These are phyloP conservation scores for Agrochola lychnidis DNA, from an alignment of 2,888 invertebrate species.

Conservation along the genomic window DNA sequence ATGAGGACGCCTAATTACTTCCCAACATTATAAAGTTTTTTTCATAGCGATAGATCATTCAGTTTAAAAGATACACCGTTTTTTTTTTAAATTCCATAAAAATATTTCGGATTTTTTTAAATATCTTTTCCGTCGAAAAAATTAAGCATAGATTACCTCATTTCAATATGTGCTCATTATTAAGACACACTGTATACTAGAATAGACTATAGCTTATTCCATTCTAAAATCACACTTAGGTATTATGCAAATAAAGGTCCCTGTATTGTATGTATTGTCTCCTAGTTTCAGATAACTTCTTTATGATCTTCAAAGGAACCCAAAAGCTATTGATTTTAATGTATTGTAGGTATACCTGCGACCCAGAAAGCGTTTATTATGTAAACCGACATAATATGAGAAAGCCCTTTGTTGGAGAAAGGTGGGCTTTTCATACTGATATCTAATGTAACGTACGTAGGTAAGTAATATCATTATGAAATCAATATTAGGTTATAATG, in stretches of 20 bases:
- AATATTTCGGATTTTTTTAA: too few relatives aligned
- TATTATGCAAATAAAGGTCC: background rate
- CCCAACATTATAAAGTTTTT: too few relatives aligned
- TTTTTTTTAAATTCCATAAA: too few relatives aligned
- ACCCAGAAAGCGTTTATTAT: constrained; percentile 33
- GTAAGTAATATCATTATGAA: constrained; percentile 4
- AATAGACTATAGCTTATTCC: too few relatives aligned
- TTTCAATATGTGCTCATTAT: too few relatives aligned
- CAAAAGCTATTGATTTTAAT: constrained; percentile 11
- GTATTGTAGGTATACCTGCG: constrained; percentile 14
- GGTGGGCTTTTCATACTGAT: constrained; percentile 32
- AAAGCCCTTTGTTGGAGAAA: constrained; percentile 34
- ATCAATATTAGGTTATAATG: background rate
- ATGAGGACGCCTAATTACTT: too few relatives aligned
- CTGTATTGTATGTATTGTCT: background rate
- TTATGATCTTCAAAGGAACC: background rate
- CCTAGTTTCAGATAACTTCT: background rate
- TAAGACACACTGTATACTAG: too few relatives aligned
- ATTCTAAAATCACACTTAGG: too few relatives aligned
- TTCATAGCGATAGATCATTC: too few relatives aligned
- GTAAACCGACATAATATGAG: constrained; percentile 14
- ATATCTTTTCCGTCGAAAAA: too few relatives aligned
- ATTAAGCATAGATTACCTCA: too few relatives aligned
- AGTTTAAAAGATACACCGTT: too few relatives aligned
- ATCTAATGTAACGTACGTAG: background rate